Conservation (phyloP, 2,888 invertebrate species). For the Drosophila dives region DNA sequence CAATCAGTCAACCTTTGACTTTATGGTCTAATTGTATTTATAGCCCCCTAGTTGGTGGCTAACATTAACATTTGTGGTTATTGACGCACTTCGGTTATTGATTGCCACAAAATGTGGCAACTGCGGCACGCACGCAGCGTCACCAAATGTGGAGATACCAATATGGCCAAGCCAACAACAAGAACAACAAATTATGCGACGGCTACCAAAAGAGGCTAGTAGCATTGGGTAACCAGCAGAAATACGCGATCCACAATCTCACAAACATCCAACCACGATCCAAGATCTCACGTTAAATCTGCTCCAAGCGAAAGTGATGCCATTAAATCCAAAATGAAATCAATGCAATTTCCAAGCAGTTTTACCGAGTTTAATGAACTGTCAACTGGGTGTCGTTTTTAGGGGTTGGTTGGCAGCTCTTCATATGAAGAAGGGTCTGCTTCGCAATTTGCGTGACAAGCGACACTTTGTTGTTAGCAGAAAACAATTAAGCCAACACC, state of each 20-base stretch:
- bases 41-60: slow-evolving; percentile 15
- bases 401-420: slow-evolving; percentile 19
- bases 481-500: slow-evolving; percentile 72
- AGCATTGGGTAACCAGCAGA: slow-evolving; percentile 63
- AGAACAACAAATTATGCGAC: slow-evolving; percentile 76
- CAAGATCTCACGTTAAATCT: slow-evolving; percentile 7
- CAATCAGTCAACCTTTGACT: not conserved
- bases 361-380: slow-evolving; percentile 60
- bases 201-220: slow-evolving; percentile 57
- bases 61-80: slow-evolving; percentile 69
- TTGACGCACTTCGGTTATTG: slow-evolving; percentile 78
- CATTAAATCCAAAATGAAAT: slow-evolving; percentile 57
- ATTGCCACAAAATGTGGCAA: slow-evolving; percentile 79
- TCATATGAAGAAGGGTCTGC: slow-evolving; percentile 21
- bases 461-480: slow-evolving; percentile 65
- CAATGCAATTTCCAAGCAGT: slow-evolving; percentile 40
- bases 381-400: slow-evolving; percentile 30
- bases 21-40: slow-evolving; percentile 37
- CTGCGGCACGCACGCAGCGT: slow-evolving; percentile 60
- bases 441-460: slow-evolving; percentile 66
- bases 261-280: slow-evolving; percentile 2
- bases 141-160: slow-evolving; percentile 51
- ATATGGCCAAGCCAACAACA: slow-evolving; percentile 61
- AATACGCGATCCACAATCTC: slow-evolving; percentile 11
- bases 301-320: slow-evolving; percentile 14